These are phyloP conservation scores for Oithona nana DNA, from an alignment of 2,888 invertebrate species.

Conservation along the genomic window DNA sequence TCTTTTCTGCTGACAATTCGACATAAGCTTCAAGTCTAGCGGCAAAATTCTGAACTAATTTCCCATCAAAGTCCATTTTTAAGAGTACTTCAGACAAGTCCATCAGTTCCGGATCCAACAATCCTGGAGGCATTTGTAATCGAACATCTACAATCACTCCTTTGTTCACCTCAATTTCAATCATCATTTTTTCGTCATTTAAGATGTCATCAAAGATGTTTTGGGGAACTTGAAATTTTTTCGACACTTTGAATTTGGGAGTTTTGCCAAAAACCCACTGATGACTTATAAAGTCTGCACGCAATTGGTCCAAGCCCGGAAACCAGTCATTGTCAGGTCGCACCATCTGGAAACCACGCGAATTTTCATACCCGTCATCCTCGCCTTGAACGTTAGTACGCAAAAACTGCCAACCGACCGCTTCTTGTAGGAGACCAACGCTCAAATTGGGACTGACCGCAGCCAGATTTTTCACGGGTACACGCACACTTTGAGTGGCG, in stretches of 20 bases:
- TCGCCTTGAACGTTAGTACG: conserved; percentile 53
- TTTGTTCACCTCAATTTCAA: conserved; percentile 5
- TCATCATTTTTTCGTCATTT: neutral
- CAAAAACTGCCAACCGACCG: conserved; percentile 64
- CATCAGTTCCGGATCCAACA: conserved; percentile 3
- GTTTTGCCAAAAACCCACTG: conserved; percentile 74
- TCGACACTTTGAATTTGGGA: conserved; percentile 51
- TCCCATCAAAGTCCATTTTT: neutral
- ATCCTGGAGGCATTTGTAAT: neutral
- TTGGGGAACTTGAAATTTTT: conserved; percentile 1
- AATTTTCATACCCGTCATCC: conserved; percentile 36
- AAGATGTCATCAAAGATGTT: neutral
- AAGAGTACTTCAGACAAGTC: neutral
- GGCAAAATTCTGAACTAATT: neutral
- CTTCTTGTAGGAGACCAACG: conserved; percentile 50
- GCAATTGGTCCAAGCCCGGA: conserved; percentile 46
- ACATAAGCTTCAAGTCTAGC: neutral
- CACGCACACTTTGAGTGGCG: conserved; percentile 63
- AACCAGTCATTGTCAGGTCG: conserved; percentile 76
- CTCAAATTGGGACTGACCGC: conserved; percentile 51
- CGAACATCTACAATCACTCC: conserved; percentile 1
- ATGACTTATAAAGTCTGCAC: conserved; percentile 52
- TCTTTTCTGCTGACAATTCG: neutral
- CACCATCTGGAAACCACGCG: conserved; percentile 62
- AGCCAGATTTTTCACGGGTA: conserved; percentile 59